Conservation (phyloP, 2,113 vertebrate species). For the Triplophysa siluroides region DNA sequence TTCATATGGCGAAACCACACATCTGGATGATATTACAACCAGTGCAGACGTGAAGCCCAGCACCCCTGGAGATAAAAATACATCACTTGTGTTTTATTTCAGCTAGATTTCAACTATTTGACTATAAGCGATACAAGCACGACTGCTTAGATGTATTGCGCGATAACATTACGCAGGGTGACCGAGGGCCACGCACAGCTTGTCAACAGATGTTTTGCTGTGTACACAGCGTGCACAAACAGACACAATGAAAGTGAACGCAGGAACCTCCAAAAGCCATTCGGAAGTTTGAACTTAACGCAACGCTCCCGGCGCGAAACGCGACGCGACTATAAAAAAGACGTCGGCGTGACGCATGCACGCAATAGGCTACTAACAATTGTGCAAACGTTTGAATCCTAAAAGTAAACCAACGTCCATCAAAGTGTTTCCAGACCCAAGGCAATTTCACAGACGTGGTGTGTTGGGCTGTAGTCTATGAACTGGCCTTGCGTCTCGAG, state of each 20-base stretch:
- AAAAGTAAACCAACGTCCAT: not conserved
- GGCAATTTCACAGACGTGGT: too few relatives aligned
- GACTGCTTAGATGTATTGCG: not conserved
- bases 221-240: not conserved
- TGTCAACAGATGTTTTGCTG: constrained; percentile 54
- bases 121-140: not conserved
- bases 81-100: constrained; percentile 59
- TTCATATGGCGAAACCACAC: constrained; percentile 73
- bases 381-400: too few relatives aligned
- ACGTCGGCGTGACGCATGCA: too few relatives aligned
- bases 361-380: too few relatives aligned
- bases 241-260: not conserved
- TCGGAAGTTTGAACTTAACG: too few relatives aligned
- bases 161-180: not conserved
- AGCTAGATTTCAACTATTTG: constrained; percentile 31
- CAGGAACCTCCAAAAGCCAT: not conserved
- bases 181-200: constrained; percentile 39
- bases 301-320: too few relatives aligned
- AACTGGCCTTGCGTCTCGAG: constrained; percentile 17
- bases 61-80: constrained; percentile 67
- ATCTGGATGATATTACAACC: constrained; percentile 79
- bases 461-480: not conserved
- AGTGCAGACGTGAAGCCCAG: constrained; percentile 67
- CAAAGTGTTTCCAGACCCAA: not conserved
- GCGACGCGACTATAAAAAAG: too few relatives aligned